phyloP scores from a whole-genome alignment of 2,113 vertebrate species.

The Macaca mulatta region DNA sequence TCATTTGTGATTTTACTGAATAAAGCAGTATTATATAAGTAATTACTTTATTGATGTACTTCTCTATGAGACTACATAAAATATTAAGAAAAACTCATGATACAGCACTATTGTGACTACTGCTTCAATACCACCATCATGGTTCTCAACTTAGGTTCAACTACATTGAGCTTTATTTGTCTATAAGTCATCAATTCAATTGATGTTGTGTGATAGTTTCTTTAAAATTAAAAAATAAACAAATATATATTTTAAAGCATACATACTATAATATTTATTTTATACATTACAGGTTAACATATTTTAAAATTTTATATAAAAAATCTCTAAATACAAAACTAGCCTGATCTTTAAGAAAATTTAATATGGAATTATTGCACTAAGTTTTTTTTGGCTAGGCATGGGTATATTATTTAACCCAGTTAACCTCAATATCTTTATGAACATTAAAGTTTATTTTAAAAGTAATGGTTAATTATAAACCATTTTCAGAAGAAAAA shows the following conservation, averaged over 20 bases:
- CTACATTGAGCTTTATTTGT: neutral
- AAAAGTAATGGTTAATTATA: too few relatives aligned
- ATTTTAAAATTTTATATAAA: too few relatives aligned
- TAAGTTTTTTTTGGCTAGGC: too few relatives aligned
- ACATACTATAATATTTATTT: too few relatives aligned
- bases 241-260: neutral
- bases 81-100: neutral
- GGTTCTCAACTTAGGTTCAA: neutral
- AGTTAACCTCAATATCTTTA: too few relatives aligned
- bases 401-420: too few relatives aligned
- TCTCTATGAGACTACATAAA: neutral
- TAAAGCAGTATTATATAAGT: neutral
- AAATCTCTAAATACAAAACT: too few relatives aligned
- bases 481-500: too few relatives aligned
- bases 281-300: too few relatives aligned
- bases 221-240: neutral
- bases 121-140: neutral
- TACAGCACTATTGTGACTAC: neutral
- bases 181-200: neutral
- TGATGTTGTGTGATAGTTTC: neutral
- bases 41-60: neutral
- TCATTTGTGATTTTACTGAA: neutral
- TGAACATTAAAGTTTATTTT: too few relatives aligned
- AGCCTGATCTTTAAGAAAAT: too few relatives aligned
- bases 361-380: too few relatives aligned